Evolutionary conservation across 35 echinoderm and acorn worm species (phyloP), one percentile per base, ranked within the genome.

Genomic region (Eucidaris tribuloides): DNA sequence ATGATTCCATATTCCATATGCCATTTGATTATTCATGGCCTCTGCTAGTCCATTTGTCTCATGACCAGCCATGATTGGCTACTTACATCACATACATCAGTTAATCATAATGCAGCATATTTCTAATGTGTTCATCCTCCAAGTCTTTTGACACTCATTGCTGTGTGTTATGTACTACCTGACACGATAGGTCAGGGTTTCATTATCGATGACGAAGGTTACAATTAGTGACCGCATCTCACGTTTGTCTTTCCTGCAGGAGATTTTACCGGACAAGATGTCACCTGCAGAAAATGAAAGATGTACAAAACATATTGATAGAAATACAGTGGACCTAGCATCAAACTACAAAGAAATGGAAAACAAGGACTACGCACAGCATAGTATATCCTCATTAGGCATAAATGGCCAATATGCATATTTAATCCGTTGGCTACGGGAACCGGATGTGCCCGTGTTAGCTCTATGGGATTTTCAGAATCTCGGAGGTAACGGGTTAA

Each of bases 191-290:
- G 77, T 99, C 3, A 84, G 57, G 46, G 24, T 90, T 81, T 90
- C 87, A 62, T 91, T 91, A 4, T 93, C 80, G 1, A 99, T 82
- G 19, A 62, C 68, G 60, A 99, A 81, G 19, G 85, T 99, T 27
- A 93, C 91, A 35, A 93, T 61, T 14, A 99, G 80, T 2, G 90
- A 86, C 24, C 96, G 65, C 23, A 71, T 71, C 55, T 99, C 87
- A 22, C 87, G 86, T 22, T 58, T 49, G 44, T 99, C 87, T 52
- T 90, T 93, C 39, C 58, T 44, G 70, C 96, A 99, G n/a, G 78
- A 86, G 40, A 99, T 90, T 0, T 76, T 80, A 17, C 96, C 96
- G 46, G 63, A 70, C 1, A 99, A 63, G 40, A 82, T 42, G 27
- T 93, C 96, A 46, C 87, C 96, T 96, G 60, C 5, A 76, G 78